Evolutionary conservation across 2,113 vertebrate species (phyloP).

Genomic region (Ceyx margarethae): DNA sequence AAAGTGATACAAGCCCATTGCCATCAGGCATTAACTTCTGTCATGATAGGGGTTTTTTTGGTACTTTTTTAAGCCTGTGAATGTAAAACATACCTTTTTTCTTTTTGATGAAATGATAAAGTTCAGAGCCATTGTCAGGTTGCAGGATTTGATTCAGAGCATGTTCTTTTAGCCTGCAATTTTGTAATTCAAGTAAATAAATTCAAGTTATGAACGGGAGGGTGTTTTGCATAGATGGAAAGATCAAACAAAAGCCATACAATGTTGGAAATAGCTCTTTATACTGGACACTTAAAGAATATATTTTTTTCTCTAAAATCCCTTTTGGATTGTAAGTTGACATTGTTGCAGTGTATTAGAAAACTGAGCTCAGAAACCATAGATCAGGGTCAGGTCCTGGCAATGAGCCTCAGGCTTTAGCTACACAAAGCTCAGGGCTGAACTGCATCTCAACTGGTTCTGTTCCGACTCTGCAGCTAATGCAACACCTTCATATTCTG

Average conservation of each 20-base stretch:
- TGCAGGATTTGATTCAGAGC: slow-evolving; percentile 9
- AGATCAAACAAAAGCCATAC: not conserved
- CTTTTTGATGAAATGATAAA: slow-evolving; percentile 8
- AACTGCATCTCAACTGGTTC: rapidly evolving
- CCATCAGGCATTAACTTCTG: not conserved
- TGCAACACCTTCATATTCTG: not conserved
- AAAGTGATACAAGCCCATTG: not conserved
- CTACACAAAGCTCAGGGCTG: not conserved
- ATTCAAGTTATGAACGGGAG: not conserved
- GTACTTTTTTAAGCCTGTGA: not conserved
- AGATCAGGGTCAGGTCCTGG: not conserved
- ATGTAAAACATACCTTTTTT: not conserved
- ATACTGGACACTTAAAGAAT: not conserved
- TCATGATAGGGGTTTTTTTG: not conserved
- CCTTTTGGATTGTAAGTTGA: not conserved
- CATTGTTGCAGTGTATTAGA: slow-evolving; percentile 3
- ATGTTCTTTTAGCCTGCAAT: not conserved
- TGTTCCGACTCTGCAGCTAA: not conserved
- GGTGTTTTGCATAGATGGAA: not conserved
- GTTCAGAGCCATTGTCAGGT: not conserved
- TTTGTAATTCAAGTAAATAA: not conserved
- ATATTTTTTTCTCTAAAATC: not conserved
- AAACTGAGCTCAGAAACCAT: not conserved
- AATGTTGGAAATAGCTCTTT: not conserved
- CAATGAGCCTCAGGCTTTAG: not conserved